Evolutionary conservation across 2,888 invertebrate genomes (phyloP).

Genomic region (Macaria notata): DNA sequence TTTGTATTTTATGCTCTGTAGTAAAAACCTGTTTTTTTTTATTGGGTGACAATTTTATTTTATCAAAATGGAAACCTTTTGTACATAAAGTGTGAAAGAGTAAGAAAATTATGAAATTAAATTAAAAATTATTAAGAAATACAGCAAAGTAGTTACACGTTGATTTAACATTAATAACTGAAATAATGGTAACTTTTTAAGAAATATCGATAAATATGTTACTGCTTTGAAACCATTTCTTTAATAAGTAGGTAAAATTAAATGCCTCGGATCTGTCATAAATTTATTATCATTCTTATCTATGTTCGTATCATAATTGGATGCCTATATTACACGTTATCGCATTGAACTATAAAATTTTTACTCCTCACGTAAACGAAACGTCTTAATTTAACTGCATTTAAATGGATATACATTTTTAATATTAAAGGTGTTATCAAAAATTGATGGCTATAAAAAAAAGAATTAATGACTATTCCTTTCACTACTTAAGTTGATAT

Average conservation of each 20-base stretch:
- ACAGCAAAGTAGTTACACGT: no score
- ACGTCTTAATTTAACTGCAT: conserved; percentile 1
- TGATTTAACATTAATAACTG: no score
- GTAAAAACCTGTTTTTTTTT: no score
- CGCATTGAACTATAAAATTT: not conserved
- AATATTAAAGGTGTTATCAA: not conserved
- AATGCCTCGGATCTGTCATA: not conserved
- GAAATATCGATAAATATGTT: no score
- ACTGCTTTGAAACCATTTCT: no score
- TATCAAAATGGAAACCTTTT: no score
- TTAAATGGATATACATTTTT: not conserved
- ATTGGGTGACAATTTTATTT: no score
- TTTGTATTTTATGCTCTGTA: no score
- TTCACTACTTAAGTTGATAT: conserved; percentile 1
- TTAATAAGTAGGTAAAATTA: not conserved
- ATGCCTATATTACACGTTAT: not conserved
- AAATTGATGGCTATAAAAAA: not conserved
- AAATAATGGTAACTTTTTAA: no score
- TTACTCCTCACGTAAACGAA: not conserved
- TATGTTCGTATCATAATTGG: conserved; percentile 8
- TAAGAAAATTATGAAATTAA: no score
- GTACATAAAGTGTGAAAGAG: no score
- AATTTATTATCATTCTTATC: conserved; percentile 2
- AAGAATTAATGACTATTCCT: not conserved
- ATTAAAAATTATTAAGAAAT: no score